A percentile compares a stretch with the other conserved stretches of the same genome.
phyloP scores from a whole-genome alignment of 1,140 invertebrate genomes.

The silkworm (Bombyx mori) region DNA sequence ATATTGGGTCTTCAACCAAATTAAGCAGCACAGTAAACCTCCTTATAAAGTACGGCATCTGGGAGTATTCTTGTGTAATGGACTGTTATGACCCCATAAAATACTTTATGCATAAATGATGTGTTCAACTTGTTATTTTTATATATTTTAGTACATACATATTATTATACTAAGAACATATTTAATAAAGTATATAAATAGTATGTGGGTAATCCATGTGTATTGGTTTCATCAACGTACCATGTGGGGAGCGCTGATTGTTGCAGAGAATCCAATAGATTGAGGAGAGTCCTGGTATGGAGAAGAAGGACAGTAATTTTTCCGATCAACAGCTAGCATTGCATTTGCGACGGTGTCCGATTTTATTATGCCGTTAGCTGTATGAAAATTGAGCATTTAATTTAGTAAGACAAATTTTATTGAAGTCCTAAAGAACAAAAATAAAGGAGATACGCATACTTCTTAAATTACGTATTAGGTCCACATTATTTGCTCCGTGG shows the following conservation, averaged over 20 bases:
- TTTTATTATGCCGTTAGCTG: conserved; percentile 90
- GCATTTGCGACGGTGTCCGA: conserved; percentile 83
- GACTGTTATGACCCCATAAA: too few relatives aligned
- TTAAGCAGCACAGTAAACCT: too few relatives aligned
- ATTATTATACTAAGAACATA: too few relatives aligned
- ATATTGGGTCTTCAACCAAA: too few relatives aligned
- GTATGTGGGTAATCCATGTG: not conserved
- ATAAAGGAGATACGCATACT: conserved; percentile 71
- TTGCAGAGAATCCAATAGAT: conserved; percentile 90
- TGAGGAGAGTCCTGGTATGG: conserved; percentile 94
- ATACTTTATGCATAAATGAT: too few relatives aligned
- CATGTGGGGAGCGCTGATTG: conserved; percentile 99
- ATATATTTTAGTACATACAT: too few relatives aligned
- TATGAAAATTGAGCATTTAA: conserved; percentile 36
- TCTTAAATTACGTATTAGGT: conserved; percentile 86
- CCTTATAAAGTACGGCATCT: too few relatives aligned
- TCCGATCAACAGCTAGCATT: conserved; percentile 90
- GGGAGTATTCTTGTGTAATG: too few relatives aligned
- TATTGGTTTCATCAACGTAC: conserved; percentile 67
- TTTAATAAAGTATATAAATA: too few relatives aligned
- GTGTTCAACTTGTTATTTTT: too few relatives aligned
- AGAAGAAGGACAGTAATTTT: conserved; percentile 81
- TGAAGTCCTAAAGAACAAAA: too few relatives aligned
- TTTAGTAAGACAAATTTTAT: too few relatives aligned
- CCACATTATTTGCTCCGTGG: conserved; percentile 86